These are phyloP conservation scores for Orthonevra nobilis DNA, from an alignment of 2,888 invertebrate species.

Conservation along the genomic window DNA sequence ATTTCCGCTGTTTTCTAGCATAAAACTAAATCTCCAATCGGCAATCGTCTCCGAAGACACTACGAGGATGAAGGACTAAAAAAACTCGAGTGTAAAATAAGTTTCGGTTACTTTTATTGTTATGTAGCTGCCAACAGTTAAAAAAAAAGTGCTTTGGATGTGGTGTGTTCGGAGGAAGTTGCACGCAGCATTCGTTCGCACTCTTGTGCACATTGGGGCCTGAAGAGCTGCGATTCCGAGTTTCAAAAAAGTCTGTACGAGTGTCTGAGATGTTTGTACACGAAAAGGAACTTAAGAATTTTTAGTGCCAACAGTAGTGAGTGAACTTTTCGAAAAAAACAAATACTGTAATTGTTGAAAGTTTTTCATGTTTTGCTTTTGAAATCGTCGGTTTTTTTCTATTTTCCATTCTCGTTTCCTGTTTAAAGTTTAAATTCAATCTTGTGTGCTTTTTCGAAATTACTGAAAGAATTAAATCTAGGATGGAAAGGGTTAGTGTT, in stretches of 20 bases:
- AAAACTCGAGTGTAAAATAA: slow-evolving; percentile 41
- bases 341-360: slow-evolving; percentile 51
- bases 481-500: too few species aligned
- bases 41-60: not conserved
- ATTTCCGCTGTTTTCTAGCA: slow-evolving; percentile 2
- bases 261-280: slow-evolving; percentile 46
- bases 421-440: slow-evolving; percentile 19
- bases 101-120: slow-evolving; percentile 49
- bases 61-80: too few species aligned
- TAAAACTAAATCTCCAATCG: not conserved
- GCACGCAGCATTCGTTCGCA: slow-evolving; percentile 29
- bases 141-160: not conserved
- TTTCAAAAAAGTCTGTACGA: slow-evolving; percentile 29
- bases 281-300: slow-evolving; percentile 57
- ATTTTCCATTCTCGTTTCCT: not conserved
- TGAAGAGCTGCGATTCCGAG: slow-evolving; percentile 14
- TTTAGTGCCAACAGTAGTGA: slow-evolving; percentile 19
- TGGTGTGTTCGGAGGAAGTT: too few species aligned
- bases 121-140: slow-evolving; percentile 4
- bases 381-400: too few species aligned
- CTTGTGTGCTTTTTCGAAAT: too few species aligned
- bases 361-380: slow-evolving; percentile 51
- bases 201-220: too few species aligned
- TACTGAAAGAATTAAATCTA: too few species aligned
- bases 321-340: slow-evolving; percentile 46